These are phyloP conservation scores for Amazona vittata DNA, from an alignment of 2,113 vertebrate species.

Conservation along the genomic window DNA sequence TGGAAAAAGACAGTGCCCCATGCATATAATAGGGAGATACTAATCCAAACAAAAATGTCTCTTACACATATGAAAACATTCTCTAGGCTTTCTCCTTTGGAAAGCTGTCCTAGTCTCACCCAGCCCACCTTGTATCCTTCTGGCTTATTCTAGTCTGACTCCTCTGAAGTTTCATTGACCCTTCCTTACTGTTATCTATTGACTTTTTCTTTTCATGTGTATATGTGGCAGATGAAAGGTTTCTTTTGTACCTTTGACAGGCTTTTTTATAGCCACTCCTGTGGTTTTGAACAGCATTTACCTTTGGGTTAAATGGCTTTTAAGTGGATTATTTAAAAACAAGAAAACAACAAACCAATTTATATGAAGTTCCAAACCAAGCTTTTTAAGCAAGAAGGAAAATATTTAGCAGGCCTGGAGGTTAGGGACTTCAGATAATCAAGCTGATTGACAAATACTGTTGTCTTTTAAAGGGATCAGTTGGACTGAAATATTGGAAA, in stretches of 20 bases:
- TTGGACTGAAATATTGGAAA: neutral
- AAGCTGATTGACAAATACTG: neutral
- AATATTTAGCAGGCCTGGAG: neutral
- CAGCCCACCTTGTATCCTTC: neutral
- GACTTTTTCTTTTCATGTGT: neutral
- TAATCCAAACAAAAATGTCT: neutral
- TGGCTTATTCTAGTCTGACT: neutral
- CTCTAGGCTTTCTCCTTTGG: neutral
- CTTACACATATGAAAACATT: neutral
- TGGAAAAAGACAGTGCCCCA: neutral
- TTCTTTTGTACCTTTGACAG: conserved; percentile 7
- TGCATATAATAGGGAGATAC: neutral
- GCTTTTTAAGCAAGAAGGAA: neutral
- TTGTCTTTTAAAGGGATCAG: neutral
- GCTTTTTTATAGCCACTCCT: neutral
- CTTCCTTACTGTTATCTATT: neutral
- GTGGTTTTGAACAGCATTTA: conserved; percentile 23
- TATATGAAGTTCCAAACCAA: neutral
- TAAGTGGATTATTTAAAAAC: conserved; percentile 23
- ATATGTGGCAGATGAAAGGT: neutral
- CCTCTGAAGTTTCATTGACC: conserved; percentile 44
- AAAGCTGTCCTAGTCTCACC: neutral
- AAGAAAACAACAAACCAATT: neutral
- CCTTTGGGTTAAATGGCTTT: neutral
- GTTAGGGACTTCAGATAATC: neutral